Evolutionary conservation across 2,797 vertebrate genomes (phyloP), one percentile per base, ranked within the genome.

Genomic region (Oreonectes daqikongensis): DNA sequence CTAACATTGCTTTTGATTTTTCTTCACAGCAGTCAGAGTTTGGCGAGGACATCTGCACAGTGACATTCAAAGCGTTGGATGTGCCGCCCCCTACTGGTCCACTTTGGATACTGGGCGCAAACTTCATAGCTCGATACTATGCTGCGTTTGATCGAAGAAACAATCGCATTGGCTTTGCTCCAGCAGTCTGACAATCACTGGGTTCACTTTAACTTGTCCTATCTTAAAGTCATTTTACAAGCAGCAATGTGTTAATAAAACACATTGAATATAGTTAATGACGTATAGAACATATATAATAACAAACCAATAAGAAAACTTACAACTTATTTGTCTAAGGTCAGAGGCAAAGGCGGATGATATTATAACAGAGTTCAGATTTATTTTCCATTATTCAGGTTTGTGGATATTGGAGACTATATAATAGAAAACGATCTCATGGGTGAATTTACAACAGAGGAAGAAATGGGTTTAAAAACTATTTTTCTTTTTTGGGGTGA

Each of bases 111-210:
- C 89, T 99, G 79, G 97, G 97, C 0, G 96, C 97, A 86, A 97
- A 91, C 84, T 98, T 99, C 87, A 99, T 99, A 17, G 93, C 95
- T 4, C 93, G 96, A 81, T 99, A 97, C 89, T 99, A 99, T 89
- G 97, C 95, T 1, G 94, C 96, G 85, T 99, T 99, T 55, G 97
- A 99, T 85, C 94, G 97, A 1, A 91, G 75, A 66, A 95, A 96
- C 87, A 95, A 97, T 83, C 94, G 96, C 38, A 97, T 99, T 66
- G 97, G 97, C 50, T 99, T 99, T 67, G 97, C 97, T 72, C 84
- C 89, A 0, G 95, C 97, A n/a, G 92, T 94, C 84, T 97, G 91
- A 98, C 15, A n/a, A 52, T 14, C 48, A 5, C 8, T 35, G 15
- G 42, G 1, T 52, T 26, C 17, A 40, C 24, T 66, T 53, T 17